Conservation (phyloP, 2,888 invertebrate species). For the Pristionchus exspectatus region DNA sequence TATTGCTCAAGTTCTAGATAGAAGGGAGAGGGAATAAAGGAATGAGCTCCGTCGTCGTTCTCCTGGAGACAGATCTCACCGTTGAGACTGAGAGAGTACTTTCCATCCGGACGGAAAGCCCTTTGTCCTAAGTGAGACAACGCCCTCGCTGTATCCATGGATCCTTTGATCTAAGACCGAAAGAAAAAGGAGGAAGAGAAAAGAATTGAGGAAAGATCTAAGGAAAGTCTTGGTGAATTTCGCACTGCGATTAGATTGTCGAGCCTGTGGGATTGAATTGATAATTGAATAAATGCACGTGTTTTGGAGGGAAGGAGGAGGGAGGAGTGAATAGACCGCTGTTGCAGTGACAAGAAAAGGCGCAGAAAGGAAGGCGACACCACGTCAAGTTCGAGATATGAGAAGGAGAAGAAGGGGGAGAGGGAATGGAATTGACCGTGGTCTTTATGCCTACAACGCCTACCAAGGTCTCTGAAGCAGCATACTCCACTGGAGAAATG, state of each 20-base stretch:
- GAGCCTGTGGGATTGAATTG: not conserved
- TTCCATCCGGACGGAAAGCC: not conserved
- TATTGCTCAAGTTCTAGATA: too few species aligned
- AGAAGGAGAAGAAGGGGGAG: not conserved
- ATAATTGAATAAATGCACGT: slow-evolving; percentile 22
- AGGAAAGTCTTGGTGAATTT: not conserved
- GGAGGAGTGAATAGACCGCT: not conserved
- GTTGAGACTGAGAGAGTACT: not conserved
- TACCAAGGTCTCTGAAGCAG: too few species aligned
- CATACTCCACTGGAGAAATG: too few species aligned
- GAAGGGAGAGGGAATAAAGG: not conserved
- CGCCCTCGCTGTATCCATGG: not conserved
- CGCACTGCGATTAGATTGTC: slow-evolving; percentile 26
- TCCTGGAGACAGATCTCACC: too few species aligned
- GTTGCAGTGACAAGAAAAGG: not conserved
- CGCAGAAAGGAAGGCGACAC: not conserved
- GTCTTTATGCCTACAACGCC: not conserved
- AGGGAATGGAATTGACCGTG: not conserved
- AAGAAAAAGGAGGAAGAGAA: slow-evolving; percentile 28
- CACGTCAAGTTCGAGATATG: slow-evolving; percentile 3
- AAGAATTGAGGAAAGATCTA: not conserved
- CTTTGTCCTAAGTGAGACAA: not conserved
- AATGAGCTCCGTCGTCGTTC: not conserved
- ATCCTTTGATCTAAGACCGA: not conserved
- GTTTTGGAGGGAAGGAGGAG: not conserved